phyloP scores from a whole-genome alignment of 2,113 vertebrate genomes.

The Ginglymostoma cirratum region DNA sequence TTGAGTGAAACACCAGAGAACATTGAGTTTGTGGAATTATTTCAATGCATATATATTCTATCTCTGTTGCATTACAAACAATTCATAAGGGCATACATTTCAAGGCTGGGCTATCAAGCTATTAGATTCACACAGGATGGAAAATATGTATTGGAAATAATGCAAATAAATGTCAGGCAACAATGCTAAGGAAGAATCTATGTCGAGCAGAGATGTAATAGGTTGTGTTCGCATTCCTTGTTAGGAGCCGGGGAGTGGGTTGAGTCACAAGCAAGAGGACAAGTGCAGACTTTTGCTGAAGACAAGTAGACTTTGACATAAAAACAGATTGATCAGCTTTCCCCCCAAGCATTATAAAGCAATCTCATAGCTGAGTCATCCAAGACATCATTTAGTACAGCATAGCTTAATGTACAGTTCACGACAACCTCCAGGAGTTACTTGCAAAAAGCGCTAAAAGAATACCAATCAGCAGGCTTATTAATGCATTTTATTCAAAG shows the following conservation, averaged over 20 bases:
- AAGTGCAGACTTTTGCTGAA: background rate
- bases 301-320: background rate
- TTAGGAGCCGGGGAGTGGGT: too few relatives aligned
- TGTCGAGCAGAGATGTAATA: background rate
- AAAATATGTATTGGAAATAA: background rate
- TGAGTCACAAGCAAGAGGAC: background rate
- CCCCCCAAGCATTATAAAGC: background rate
- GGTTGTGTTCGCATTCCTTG: background rate
- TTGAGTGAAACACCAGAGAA: background rate
- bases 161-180: background rate
- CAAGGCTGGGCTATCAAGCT: background rate
- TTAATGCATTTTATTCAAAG: background rate
- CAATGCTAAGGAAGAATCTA: background rate
- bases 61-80: background rate
- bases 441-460: background rate
- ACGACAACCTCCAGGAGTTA: background rate
- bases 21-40: background rate
- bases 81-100: background rate
- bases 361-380: background rate
- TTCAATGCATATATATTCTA: background rate
- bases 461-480: background rate
- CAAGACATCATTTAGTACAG: background rate
- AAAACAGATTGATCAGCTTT: background rate
- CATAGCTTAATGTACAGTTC: background rate
- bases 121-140: background rate